Evolutionary conservation across 2,113 vertebrate genomes (phyloP).

Genomic region (Xenotilapia longispinis): DNA sequence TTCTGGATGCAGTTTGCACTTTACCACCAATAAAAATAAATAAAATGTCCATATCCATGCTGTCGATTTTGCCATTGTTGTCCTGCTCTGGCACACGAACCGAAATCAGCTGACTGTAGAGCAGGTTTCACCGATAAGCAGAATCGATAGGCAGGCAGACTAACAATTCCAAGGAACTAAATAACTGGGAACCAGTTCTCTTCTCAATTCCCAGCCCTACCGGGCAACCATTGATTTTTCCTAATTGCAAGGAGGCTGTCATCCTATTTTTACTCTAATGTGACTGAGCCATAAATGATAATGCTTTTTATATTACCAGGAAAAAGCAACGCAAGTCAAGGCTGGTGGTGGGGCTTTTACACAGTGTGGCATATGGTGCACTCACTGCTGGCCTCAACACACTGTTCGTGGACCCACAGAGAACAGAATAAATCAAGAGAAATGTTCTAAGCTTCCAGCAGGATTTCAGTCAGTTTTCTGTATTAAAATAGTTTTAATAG

Average conservation of each 20-base stretch:
- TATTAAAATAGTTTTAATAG: background rate
- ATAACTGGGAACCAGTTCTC: background rate
- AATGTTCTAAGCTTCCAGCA: background rate
- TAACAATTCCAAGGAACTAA: background rate
- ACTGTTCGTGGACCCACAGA: background rate
- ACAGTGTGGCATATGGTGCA: background rate
- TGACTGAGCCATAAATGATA: background rate
- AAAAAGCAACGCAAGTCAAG: background rate
- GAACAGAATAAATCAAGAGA: background rate
- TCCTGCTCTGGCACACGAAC: background rate
- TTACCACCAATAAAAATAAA: background rate
- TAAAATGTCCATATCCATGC: background rate
- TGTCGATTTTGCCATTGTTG: background rate
- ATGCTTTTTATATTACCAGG: background rate
- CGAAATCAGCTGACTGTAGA: background rate
- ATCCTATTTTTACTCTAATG: background rate
- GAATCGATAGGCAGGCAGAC: background rate
- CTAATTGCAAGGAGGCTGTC: background rate
- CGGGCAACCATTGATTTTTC: background rate
- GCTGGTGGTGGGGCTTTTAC: background rate
- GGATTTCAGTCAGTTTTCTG: background rate
- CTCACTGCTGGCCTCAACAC: background rate
- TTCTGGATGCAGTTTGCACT: background rate
- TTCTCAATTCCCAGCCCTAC: background rate
- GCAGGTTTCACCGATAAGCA: background rate